Evolutionary conservation across 2,113 vertebrate species (phyloP).

Genomic region (Microcebus ravelobensis): DNA sequence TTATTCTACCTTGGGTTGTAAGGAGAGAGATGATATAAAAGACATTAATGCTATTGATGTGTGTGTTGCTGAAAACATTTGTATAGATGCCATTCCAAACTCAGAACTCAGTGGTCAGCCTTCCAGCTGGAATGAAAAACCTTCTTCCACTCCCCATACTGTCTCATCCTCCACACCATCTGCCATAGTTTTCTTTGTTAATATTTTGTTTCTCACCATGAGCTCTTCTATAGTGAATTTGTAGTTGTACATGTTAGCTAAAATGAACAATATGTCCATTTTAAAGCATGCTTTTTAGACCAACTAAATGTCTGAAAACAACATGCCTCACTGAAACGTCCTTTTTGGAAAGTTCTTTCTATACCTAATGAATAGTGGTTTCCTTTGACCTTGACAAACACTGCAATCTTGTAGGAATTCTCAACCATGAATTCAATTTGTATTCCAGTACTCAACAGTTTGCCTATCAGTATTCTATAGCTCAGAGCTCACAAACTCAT

Average conservation of each 20-base stretch:
- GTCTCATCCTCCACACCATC: neutral
- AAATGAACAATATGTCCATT: slow-evolving; percentile 13
- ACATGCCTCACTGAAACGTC: neutral
- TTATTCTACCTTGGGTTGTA: slow-evolving; percentile 85
- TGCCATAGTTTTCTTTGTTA: neutral
- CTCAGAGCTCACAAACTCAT: neutral
- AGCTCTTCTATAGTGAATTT: neutral
- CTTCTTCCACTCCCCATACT: neutral
- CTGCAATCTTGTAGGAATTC: neutral
- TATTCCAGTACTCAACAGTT: neutral
- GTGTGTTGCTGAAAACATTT: slow-evolving; percentile 79
- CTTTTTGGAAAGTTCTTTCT: slow-evolving; percentile 4
- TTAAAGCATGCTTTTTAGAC: neutral
- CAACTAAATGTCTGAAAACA: neutral
- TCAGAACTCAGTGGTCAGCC: fast-evolving
- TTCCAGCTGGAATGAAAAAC: neutral
- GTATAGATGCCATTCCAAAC: slow-evolving; percentile 76
- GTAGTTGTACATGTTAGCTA: neutral
- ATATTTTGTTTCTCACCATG: neutral
- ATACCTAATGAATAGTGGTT: neutral
- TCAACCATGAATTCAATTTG: neutral
- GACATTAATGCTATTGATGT: slow-evolving; percentile 55
- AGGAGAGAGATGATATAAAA: slow-evolving; percentile 57
- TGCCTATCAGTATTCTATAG: neutral
- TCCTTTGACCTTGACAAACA: neutral